Percentiles rank a stretch among this genome's conserved stretches.
These are phyloP conservation scores for Takifugu bimaculatus DNA, from an alignment of 2,113 vertebrate species.

Conservation along the genomic window DNA sequence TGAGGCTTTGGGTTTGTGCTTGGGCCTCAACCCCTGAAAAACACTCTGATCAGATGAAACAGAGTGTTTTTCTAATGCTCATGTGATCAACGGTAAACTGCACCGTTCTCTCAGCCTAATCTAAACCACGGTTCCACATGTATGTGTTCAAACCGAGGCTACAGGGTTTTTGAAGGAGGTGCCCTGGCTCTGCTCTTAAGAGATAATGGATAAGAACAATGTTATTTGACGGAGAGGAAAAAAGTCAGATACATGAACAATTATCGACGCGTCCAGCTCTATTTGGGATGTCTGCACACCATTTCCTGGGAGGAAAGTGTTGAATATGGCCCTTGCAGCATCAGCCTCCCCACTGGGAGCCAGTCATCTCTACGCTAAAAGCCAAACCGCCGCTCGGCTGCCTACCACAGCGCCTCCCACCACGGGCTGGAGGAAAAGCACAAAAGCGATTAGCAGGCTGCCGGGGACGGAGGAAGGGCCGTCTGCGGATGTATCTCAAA, in stretches of 20 bases:
- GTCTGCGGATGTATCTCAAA: conserved; percentile 46
- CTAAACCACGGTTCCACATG: too few species aligned
- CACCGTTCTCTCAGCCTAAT: too few species aligned
- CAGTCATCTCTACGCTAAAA: conserved; percentile 47
- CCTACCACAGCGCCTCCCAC: conserved; percentile 55
- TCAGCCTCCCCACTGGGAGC: conserved; percentile 48
- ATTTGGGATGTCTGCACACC: conserved; percentile 31
- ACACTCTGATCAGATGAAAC: too few species aligned
- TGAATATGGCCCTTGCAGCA: conserved; percentile 56
- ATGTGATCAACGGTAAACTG: too few species aligned
- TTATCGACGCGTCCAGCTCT: conserved; percentile 54
- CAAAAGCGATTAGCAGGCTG: conserved; percentile 69
- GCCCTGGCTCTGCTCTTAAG: not conserved
- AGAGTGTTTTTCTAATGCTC: too few species aligned
- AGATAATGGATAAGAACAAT: not conserved
- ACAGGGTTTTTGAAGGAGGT: too few species aligned
- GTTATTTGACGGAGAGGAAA: conserved; percentile 28
- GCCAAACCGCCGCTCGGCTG: conserved; percentile 49
- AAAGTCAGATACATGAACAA: conserved; percentile 38
- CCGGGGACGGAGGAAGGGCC: conserved; percentile 39
- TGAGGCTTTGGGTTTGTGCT: too few species aligned
- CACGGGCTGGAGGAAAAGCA: conserved; percentile 67
- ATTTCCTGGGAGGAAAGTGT: conserved; percentile 58
- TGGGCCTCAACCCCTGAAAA: too few species aligned
- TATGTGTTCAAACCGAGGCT: too few species aligned